Evolutionary conservation across 2,888 invertebrate genomes (phyloP).

Genomic region (Lobophora halterata): DNA sequence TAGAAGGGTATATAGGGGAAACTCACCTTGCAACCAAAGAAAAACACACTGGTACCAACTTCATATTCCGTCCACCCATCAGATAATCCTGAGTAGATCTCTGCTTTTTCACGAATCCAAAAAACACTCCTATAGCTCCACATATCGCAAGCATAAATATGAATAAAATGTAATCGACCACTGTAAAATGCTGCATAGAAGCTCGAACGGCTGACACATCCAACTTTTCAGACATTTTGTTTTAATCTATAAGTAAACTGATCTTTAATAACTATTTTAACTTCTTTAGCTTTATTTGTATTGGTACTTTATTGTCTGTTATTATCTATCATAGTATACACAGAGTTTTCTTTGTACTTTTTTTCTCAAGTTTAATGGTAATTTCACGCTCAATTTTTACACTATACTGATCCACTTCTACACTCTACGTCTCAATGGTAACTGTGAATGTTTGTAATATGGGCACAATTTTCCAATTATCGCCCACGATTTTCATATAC

Average conservation of each 20-base stretch:
- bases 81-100: slow-evolving; percentile 85
- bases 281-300: too few species aligned
- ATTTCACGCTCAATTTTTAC: slow-evolving; percentile 6
- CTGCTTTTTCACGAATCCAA: slow-evolving; percentile 85
- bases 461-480: slow-evolving; percentile 62
- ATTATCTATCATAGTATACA: too few species aligned
- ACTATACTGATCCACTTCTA: slow-evolving; percentile 19
- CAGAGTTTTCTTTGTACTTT: neutral
- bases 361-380: too few species aligned
- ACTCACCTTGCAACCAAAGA: slow-evolving; percentile 89
- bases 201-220: slow-evolving; percentile 49
- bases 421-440: slow-evolving; percentile 25
- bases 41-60: slow-evolving; percentile 88
- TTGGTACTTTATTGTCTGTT: too few species aligned
- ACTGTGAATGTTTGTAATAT: slow-evolving; percentile 32
- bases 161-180: slow-evolving; percentile 85
- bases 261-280: neutral
- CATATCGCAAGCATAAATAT: slow-evolving; percentile 86
- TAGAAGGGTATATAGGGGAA: too few species aligned
- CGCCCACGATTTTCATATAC: slow-evolving; percentile 54
- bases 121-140: slow-evolving; percentile 88
- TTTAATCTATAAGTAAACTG: neutral
- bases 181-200: slow-evolving; percentile 71
- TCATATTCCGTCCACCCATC: slow-evolving; percentile 90
- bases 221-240: slow-evolving; percentile 38